Evolutionary conservation across 2,113 vertebrate species (phyloP).

Genomic region (Neotoma lepida): DNA sequence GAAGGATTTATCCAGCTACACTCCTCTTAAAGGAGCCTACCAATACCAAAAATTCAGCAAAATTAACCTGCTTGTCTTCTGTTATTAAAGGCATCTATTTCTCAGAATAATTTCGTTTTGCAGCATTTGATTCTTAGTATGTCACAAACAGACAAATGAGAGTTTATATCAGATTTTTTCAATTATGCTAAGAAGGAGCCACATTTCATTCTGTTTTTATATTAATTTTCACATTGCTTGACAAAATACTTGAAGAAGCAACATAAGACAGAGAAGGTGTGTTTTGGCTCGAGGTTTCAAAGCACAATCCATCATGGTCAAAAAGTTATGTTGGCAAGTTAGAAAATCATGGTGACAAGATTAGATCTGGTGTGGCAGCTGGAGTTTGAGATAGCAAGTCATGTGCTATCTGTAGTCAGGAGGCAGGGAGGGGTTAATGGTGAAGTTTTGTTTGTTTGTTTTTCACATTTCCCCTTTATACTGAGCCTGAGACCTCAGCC

Average conservation of each 20-base stretch:
- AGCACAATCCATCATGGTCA: too few species aligned
- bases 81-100: not conserved
- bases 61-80: not conserved
- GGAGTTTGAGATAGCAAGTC: not conserved
- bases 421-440: not conserved
- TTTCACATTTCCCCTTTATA: not conserved
- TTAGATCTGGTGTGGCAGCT: not conserved
- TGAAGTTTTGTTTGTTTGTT: too few species aligned
- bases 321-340: not conserved
- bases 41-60: not conserved
- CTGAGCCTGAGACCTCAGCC: not conserved
- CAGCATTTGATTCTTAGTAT: not conserved
- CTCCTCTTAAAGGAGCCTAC: not conserved
- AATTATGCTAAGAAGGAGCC: not conserved
- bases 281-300: too few species aligned
- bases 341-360: too few species aligned
- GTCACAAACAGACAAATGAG: not conserved
- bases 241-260: too few species aligned
- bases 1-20: too few species aligned
- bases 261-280: too few species aligned
- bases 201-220: not conserved
- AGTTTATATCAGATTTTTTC: not conserved
- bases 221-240: not conserved
- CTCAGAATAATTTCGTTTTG: not conserved
- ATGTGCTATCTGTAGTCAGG: too few species aligned